Conservation (phyloP, 2,113 vertebrate genomes). For the Leucoraja erinaceus region DNA sequence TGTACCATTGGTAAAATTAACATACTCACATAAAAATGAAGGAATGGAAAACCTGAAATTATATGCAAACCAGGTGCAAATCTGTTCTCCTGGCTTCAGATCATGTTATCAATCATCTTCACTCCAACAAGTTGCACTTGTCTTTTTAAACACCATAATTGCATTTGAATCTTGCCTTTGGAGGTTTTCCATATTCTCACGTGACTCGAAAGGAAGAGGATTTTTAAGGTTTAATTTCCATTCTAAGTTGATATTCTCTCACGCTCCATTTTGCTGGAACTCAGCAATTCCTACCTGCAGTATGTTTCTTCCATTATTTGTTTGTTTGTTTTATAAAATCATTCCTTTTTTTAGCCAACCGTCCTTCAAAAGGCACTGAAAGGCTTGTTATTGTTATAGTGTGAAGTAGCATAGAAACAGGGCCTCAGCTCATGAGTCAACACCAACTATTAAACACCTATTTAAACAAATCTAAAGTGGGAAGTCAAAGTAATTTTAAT, state of each 20-base stretch:
- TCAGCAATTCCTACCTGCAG: background rate
- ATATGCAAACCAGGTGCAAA: background rate
- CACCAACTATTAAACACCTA: too few relatives aligned
- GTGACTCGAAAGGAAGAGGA: background rate
- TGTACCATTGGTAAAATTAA: background rate
- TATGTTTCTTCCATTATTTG: background rate
- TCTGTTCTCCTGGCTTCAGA: background rate
- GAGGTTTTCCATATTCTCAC: background rate
- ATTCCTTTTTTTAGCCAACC: background rate
- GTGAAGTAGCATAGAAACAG: too few relatives aligned
- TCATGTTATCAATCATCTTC: background rate
- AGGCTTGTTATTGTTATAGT: too few relatives aligned
- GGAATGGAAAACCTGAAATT: background rate
- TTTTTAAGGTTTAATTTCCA: background rate
- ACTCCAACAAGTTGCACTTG: background rate
- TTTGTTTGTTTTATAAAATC: background rate
- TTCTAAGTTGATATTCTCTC: background rate
- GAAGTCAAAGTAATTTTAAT: too few relatives aligned
- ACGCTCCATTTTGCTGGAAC: too few relatives aligned
- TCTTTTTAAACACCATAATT: conserved; percentile 13
- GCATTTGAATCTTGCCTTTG: background rate
- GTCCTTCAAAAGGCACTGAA: background rate
- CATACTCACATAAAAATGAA: background rate
- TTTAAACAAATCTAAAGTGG: too few relatives aligned
- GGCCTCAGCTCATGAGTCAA: too few relatives aligned